phyloP scores from a whole-genome alignment of 2,888 invertebrate genomes.

The Dromius quadrimaculatus region DNA sequence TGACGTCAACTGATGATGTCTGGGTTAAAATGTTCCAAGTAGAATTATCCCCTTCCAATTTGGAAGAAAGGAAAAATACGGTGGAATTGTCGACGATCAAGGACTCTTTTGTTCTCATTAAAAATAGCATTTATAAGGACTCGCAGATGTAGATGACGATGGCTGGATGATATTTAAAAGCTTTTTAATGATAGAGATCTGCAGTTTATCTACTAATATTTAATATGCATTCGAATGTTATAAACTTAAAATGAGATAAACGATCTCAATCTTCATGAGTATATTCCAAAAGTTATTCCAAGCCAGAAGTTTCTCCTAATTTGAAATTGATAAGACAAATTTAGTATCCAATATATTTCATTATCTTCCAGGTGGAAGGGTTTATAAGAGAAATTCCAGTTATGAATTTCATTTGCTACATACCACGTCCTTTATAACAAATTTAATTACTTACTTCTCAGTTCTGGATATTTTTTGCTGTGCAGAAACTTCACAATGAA shows the following conservation, averaged over 20 bases:
- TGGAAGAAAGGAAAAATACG: conserved; percentile 17
- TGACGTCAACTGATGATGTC: conserved; percentile 15
- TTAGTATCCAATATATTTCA: background rate
- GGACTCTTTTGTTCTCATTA: conserved; percentile 31
- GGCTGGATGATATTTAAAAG: background rate
- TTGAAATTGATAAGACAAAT: background rate
- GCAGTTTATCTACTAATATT: too few species aligned
- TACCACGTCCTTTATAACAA: background rate
- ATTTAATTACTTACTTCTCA: conserved; percentile 22
- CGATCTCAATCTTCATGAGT: too few species aligned
- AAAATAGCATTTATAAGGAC: conserved; percentile 7
- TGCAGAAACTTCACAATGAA: conserved; percentile 8
- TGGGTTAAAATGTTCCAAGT: conserved; percentile 4
- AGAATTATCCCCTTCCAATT: conserved; percentile 16
- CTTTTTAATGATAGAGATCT: background rate
- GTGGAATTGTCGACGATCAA: conserved; percentile 13
- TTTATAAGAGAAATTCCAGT: too few species aligned
- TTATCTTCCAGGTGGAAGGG: too few species aligned
- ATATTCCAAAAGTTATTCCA: too few species aligned
- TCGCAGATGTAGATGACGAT: conserved; percentile 8
- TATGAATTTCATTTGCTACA: background rate
- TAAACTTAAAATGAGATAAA: too few species aligned
- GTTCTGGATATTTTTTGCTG: conserved; percentile 9
- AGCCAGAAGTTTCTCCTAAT: background rate
- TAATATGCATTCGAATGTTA: too few species aligned